Conservation (phyloP, 2,113 vertebrate genomes). For the Panthera leo region DNA sequence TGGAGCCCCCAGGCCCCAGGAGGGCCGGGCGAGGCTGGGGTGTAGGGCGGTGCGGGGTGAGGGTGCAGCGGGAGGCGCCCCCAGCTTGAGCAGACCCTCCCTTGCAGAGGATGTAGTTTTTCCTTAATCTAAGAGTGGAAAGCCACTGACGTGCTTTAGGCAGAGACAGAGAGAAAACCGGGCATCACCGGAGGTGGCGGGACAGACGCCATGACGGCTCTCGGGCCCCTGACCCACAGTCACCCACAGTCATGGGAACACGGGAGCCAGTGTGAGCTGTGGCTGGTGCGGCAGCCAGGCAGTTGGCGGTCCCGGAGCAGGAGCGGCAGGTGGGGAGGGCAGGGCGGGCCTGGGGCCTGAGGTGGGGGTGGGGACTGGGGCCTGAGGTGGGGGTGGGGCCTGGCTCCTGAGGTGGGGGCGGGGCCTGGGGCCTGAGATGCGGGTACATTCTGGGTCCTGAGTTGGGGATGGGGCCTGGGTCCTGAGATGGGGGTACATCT, state of each 20-base stretch:
- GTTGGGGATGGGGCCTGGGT: background rate
- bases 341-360: too few relatives aligned
- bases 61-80: background rate
- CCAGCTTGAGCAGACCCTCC: background rate
- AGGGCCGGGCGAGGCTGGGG: background rate
- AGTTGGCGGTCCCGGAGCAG: background rate
- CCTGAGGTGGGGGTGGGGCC: background rate
- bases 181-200: background rate
- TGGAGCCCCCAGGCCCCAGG: background rate
- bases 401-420: too few relatives aligned
- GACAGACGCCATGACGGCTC: fast-evolving
- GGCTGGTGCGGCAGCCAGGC: background rate
- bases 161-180: background rate
- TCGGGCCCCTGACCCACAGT: background rate
- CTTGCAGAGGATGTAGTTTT: background rate
- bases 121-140: background rate
- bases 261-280: fast-evolving
- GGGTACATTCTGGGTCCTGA: background rate
- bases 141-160: background rate
- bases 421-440: too few relatives aligned
- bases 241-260: too few relatives aligned
- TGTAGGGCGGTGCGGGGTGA: fast-evolving
- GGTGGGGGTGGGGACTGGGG: fast-evolving
- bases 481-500: background rate
- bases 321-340: too few relatives aligned